Base-by-base conservation (phyloP, 1,140 invertebrate genomes). In the Lerema accius region DNA sequence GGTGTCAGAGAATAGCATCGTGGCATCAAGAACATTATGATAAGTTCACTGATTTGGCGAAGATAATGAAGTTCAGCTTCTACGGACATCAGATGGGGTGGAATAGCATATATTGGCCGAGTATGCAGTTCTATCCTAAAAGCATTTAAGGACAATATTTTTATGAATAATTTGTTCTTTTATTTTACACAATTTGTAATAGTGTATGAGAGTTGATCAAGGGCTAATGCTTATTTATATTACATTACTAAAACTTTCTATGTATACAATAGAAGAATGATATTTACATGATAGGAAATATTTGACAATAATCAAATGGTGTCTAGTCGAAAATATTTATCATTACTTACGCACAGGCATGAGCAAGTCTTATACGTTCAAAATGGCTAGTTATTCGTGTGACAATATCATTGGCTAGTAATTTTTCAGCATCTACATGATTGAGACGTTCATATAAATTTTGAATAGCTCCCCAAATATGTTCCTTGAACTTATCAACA, bases 341-440 rank as follows among this genome's bases (percentile, higher is more conserved):
- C n/a, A n/a, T n/a, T n/a, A 94, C 94, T 93, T 92, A 96, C 95
- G 93, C 94, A 76, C 93, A 93, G 75, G 93, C 92, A 82, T 95
- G 94, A 11, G 96, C 94, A 75, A 95, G 92, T 71, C 96, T 92
- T 42, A 98, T 96, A 77, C 95, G 95, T 81, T 96, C 96, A 91
- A 97, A 96, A 92, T 98, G 97, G 63, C 94, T 92, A 23, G 95
- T 96, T 5, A 97, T 93, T 82, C 93, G 94, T 40, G 93, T 93
- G 1, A 97, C 94, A 84, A 97, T 94, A 87, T 96, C 96, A 77
- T 94, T 94, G 3, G 96, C 96, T 37, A 98, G 93, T 14, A 98
- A 90, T 84, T 96, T 96, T 43, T 96, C 94, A 17, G 95, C 94
- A 89, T 98, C 96, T 42, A 98, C 93, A 80, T 93, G 93, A 1